These are phyloP conservation scores for Byasa hedistus DNA, from an alignment of 2,888 invertebrate genomes.

Conservation along the genomic window DNA sequence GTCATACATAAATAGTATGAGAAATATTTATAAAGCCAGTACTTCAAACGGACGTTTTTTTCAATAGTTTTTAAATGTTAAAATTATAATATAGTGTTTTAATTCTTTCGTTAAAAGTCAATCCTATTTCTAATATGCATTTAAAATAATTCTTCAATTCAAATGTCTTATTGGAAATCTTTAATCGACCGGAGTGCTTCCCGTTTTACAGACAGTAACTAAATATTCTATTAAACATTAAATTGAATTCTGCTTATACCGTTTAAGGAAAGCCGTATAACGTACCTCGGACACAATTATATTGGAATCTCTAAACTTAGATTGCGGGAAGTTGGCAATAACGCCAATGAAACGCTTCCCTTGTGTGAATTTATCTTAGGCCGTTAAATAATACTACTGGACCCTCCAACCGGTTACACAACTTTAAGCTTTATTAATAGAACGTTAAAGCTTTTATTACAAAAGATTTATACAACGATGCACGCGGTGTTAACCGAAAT, in stretches of 20 bases:
- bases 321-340: constrained; percentile 30
- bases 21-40: too few species aligned
- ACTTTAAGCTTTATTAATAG: constrained; percentile 5
- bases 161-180: background rate
- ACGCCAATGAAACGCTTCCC: constrained; percentile 30
- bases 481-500: constrained; percentile 24
- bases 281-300: constrained; percentile 28
- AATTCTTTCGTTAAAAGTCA: too few species aligned
- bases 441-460: too few species aligned
- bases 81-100: too few species aligned
- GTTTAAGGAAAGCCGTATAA: constrained; percentile 26
- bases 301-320: constrained; percentile 28
- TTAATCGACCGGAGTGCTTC: background rate
- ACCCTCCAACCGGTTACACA: background rate
- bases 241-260: constrained; percentile 13
- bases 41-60: too few species aligned
- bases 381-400: constrained; percentile 22
- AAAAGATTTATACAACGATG: background rate
- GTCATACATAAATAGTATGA: too few species aligned
- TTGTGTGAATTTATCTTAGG: constrained; percentile 31
- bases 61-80: too few species aligned
- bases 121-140: too few species aligned
- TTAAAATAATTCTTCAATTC: too few species aligned
- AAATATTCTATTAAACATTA: constrained; percentile 21
- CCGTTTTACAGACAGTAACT: background rate